Conservation (phyloP, 2,797 vertebrate species). For the Rhadinocentrus ornatus region DNA sequence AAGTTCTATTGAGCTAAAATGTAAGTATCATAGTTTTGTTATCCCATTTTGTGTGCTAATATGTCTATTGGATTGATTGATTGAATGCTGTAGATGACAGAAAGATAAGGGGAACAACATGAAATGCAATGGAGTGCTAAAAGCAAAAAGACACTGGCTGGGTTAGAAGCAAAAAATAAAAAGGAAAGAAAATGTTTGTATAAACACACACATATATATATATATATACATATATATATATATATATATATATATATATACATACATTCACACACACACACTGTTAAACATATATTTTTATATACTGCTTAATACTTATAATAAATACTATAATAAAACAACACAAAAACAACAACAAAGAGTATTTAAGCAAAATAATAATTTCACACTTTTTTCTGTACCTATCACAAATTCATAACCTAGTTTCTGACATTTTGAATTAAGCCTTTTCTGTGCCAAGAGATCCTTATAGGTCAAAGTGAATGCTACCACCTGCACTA, state of each 20-base stretch:
- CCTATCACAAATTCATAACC: slow-evolving; percentile 3
- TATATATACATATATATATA: too few species aligned
- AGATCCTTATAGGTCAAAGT: slow-evolving; percentile 32
- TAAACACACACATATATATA: too few species aligned
- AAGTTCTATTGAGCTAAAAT: slow-evolving; percentile 60
- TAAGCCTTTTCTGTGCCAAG: neutral
- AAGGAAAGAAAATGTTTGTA: too few species aligned
- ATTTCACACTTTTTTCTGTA: neutral
- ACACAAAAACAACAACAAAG: neutral
- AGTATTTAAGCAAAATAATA: neutral
- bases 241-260: too few species aligned
- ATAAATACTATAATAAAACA: neutral
- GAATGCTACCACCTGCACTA: slow-evolving; percentile 7
- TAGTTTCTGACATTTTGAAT: slow-evolving; percentile 14
- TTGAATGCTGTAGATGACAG: slow-evolving; percentile 39
- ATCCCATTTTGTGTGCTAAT: slow-evolving; percentile 35
- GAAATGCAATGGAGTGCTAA: too few species aligned
- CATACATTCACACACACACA: too few species aligned
- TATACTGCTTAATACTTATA: neutral
- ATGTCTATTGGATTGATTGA: slow-evolving; percentile 40
- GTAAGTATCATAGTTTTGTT: slow-evolving; percentile 43
- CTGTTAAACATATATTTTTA: too few species aligned
- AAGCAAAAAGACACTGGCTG: too few species aligned
- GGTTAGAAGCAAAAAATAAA: too few species aligned
- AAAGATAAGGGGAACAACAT: slow-evolving; percentile 30